Conservation (phyloP, 2,113 vertebrate species). For the Nothobranchius furzeri region DNA sequence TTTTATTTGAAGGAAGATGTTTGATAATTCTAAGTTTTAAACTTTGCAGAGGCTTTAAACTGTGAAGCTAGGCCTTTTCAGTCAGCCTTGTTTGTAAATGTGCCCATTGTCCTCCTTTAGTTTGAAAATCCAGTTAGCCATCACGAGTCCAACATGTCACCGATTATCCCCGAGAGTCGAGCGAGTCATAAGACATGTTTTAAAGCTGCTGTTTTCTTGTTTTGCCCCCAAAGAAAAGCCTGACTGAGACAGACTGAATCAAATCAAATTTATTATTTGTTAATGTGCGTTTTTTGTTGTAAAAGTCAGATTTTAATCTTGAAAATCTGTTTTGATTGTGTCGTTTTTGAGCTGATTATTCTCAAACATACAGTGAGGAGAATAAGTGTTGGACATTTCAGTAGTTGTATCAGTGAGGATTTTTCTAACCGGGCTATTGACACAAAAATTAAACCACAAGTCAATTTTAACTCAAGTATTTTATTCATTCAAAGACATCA, state of each 20-base stretch:
- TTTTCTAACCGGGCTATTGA: too few relatives aligned
- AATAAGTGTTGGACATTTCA: too few relatives aligned
- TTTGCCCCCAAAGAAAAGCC: conserved; percentile 21
- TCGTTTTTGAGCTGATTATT: too few relatives aligned
- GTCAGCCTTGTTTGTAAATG: conserved; percentile 69
- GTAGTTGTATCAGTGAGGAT: too few relatives aligned
- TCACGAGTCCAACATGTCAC: conserved; percentile 81
- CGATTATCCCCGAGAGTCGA: conserved; percentile 74
- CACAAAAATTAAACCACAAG: too few relatives aligned
- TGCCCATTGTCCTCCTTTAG: conserved; percentile 70
- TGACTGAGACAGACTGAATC: background rate
- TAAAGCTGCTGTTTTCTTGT: conserved; percentile 56
- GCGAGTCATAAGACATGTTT: conserved; percentile 79
- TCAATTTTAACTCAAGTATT: too few relatives aligned
- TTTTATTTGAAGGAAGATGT: conserved; percentile 26
- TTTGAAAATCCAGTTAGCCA: conserved; percentile 78
- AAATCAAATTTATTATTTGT: background rate
- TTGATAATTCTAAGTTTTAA: conserved; percentile 11
- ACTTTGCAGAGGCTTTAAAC: conserved; percentile 36
- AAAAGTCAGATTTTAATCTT: background rate
- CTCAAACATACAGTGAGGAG: too few relatives aligned
- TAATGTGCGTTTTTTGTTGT: too few relatives aligned
- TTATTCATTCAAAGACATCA: too few relatives aligned
- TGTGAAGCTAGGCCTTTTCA: conserved; percentile 60
- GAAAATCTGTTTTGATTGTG: background rate